These are phyloP conservation scores for Halcyon badia DNA, from an alignment of 2,797 vertebrate genomes.

Conservation along the genomic window DNA sequence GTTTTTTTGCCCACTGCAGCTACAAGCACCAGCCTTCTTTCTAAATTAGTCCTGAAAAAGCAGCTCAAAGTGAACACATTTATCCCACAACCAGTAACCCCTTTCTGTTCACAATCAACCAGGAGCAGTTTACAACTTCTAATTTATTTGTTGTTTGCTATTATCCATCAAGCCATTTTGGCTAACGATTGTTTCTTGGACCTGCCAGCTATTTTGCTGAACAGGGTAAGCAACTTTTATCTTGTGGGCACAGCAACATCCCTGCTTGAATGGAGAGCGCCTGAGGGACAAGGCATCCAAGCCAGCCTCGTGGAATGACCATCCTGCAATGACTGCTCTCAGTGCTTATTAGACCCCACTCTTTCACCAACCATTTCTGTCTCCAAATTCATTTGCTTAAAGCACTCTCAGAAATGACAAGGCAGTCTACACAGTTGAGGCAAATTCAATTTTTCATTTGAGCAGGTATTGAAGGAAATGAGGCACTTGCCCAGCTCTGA, in stretches of 20 bases:
- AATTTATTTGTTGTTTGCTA: slow-evolving; percentile 23
- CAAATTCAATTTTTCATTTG: slow-evolving; percentile 27
- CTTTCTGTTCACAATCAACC: slow-evolving; percentile 35
- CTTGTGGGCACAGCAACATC: background rate
- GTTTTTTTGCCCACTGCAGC: slow-evolving; percentile 30
- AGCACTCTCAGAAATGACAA: background rate
- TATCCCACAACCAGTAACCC: slow-evolving; percentile 44
- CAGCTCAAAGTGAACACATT: slow-evolving; percentile 12
- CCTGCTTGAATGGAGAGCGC: background rate
- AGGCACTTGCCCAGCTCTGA: slow-evolving; percentile 1
- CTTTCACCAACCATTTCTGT: background rate
- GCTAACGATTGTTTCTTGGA: background rate
- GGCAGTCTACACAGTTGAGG: background rate
- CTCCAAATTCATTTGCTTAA: background rate
- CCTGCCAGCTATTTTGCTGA: background rate
- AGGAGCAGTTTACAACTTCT: background rate
- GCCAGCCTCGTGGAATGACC: background rate
- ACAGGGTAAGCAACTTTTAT: background rate
- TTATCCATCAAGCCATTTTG: slow-evolving; percentile 20
- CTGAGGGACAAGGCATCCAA: background rate
- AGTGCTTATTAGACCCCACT: background rate
- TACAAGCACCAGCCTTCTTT: slow-evolving; percentile 41
- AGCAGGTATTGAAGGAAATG: slow-evolving; percentile 26
- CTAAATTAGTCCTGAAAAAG: slow-evolving; percentile 56
- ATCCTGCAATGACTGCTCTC: background rate